Percentiles rank a stretch among this genome's conserved stretches.
phyloP scores from a whole-genome alignment of 2,113 vertebrate genomes.

The Hucho hucho region DNA sequence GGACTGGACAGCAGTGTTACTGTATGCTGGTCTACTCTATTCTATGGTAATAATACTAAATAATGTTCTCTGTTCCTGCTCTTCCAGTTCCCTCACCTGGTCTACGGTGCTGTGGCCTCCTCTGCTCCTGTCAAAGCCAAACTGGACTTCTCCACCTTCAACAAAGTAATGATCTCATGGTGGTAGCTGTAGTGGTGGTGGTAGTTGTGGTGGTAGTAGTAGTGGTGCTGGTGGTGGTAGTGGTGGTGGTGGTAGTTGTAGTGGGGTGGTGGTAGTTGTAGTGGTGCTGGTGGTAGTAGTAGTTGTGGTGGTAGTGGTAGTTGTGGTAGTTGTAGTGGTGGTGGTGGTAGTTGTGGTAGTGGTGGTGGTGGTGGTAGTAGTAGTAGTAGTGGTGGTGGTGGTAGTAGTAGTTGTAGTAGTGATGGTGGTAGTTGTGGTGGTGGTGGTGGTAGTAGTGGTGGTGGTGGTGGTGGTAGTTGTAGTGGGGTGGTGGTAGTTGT shows the following conservation, averaged over 20 bases:
- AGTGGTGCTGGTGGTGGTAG: too few species aligned
- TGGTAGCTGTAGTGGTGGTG: too few species aligned
- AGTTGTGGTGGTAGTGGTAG: background rate
- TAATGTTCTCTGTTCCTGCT: background rate
- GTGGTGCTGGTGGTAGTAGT: too few species aligned
- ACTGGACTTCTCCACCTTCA: constrained; percentile 82
- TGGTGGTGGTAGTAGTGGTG: background rate
- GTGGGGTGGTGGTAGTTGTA: background rate
- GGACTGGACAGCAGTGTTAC: too few species aligned
- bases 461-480: too few species aligned
- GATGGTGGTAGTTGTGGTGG: too few species aligned
- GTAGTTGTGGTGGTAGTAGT: too few species aligned
- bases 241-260: background rate
- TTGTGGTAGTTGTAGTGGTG: too few species aligned
- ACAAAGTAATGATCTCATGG: constrained; percentile 61
- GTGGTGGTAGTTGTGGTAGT: background rate
- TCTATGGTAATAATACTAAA: constrained; percentile 21
- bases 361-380: background rate
- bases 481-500: too few species aligned
- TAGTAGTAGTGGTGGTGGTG: background rate
- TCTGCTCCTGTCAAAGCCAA: constrained; percentile 81
- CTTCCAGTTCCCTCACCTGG: constrained; percentile 79
- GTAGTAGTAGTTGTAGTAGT: too few species aligned
- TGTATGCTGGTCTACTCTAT: too few species aligned
- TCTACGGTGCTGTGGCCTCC: constrained; percentile 82